phyloP scores from a whole-genome alignment of 1,140 invertebrate genomes.

The Spodoptera frugiperda region DNA sequence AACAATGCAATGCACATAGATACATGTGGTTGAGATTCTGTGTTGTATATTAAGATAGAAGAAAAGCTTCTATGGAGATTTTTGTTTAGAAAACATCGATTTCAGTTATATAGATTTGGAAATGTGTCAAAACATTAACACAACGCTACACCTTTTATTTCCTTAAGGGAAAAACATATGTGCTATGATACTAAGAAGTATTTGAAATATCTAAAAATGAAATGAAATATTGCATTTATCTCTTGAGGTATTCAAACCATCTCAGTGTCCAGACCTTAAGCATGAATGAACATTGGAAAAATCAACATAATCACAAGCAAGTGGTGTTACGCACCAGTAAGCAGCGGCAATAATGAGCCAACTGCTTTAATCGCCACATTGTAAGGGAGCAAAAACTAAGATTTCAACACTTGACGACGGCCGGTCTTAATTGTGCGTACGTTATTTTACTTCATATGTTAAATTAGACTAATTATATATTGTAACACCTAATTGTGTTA shows the following conservation, averaged over 20 bases:
- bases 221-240: neutral
- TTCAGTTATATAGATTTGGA: too few species aligned
- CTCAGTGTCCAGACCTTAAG: conserved; percentile 14
- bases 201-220: too few species aligned
- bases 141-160: too few species aligned
- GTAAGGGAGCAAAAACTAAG: conserved; percentile 5
- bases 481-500: neutral
- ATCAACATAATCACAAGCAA: conserved; percentile 51
- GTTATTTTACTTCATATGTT: neutral
- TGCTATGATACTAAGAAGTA: too few species aligned
- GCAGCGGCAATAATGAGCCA: conserved; percentile 25
- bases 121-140: too few species aligned
- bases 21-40: too few species aligned
- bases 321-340: conserved; percentile 40
- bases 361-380: conserved; percentile 27
- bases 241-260: neutral
- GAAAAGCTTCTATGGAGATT: too few species aligned
- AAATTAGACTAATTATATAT: neutral
- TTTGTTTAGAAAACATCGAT: too few species aligned
- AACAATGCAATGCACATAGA: too few species aligned
- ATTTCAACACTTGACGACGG: conserved; percentile 18
- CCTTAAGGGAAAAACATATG: too few species aligned
- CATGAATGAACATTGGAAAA: conserved; percentile 5
- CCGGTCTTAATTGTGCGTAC: neutral
- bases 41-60: too few species aligned